A percentile compares a stretch with the other conserved stretches of the same genome.
Conservation (phyloP, 1,140 invertebrate species). For the Sinella curviseta region DNA sequence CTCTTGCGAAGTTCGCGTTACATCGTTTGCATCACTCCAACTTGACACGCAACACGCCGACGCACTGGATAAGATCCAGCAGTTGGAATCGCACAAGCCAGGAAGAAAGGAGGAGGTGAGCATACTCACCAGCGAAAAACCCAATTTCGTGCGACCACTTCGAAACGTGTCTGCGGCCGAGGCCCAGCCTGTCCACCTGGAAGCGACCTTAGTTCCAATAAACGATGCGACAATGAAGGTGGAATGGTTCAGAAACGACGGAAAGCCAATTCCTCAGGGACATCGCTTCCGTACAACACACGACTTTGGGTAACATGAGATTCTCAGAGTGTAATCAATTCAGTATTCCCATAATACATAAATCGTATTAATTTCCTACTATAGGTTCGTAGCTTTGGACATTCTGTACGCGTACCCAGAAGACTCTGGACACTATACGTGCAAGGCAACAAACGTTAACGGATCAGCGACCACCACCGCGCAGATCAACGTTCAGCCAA, state of each 20-base stretch:
- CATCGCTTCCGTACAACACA: conserved; percentile 62
- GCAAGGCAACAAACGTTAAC: conserved; percentile 54
- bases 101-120: conserved; percentile 70
- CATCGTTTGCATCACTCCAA: background rate
- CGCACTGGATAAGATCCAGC: conserved; percentile 85
- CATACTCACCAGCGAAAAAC: conserved; percentile 73
- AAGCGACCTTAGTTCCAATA: conserved; percentile 90
- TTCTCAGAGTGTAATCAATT: background rate
- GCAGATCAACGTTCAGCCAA: conserved; percentile 80
- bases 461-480: conserved; percentile 77
- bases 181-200: conserved; percentile 90
- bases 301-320: conserved; percentile 59
- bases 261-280: conserved; percentile 78
- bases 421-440: conserved; percentile 58
- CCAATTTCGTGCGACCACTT: conserved; percentile 92
- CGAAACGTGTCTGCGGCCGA: conserved; percentile 68
- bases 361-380: conserved; percentile 56
- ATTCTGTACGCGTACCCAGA: conserved; percentile 59
- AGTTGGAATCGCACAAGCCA: conserved; percentile 82
- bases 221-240: conserved; percentile 94
- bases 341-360: too few species aligned
- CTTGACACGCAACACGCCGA: conserved; percentile 92
- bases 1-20: conserved; percentile 63
- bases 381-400: conserved; percentile 60
- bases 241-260: conserved; percentile 89